A percentile compares a stretch with the other conserved stretches of the same genome.
Evolutionary conservation across 2,888 invertebrate species (phyloP).

Genomic region (Ferrisia virgata): DNA sequence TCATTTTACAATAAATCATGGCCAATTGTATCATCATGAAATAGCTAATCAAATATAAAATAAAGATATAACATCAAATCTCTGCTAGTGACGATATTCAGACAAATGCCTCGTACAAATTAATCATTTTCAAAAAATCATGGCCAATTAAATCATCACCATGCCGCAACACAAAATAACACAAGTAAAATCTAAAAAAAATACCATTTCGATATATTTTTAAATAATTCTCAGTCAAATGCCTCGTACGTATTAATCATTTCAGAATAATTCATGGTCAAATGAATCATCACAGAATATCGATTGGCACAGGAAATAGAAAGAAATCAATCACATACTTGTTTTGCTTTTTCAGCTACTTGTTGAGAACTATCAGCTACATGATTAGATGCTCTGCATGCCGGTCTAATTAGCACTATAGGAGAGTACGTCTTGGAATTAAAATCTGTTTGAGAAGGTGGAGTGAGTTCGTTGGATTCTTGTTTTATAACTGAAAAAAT

Average conservation of each 20-base stretch:
- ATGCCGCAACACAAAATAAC: background rate
- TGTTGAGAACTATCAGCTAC: conserved; percentile 57
- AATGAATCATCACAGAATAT: background rate
- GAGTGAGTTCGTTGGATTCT: conserved; percentile 46
- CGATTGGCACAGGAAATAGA: background rate
- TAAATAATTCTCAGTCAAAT: conserved; percentile 46
- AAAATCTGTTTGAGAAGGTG: conserved; percentile 24
- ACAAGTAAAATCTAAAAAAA: background rate
- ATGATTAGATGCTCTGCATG: conserved; percentile 27
- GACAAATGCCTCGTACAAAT: conserved; percentile 46
- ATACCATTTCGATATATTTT: too few species aligned
- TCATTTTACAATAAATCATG: conserved; percentile 12
- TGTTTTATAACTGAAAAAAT: conserved; percentile 26
- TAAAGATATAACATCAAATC: background rate
- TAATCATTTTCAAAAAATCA: conserved; percentile 5
- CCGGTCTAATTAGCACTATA: background rate
- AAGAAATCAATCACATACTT: conserved; percentile 55
- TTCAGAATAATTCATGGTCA: background rate
- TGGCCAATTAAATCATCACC: background rate
- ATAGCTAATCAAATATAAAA: background rate
- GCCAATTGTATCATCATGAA: background rate
- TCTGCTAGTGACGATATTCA: background rate
- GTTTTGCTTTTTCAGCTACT: conserved; percentile 81
- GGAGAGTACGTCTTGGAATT: conserved; percentile 36
- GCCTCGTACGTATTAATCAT: conserved; percentile 35